These are phyloP conservation scores for Catonia carolina DNA, from an alignment of 2,888 invertebrate genomes.

Conservation along the genomic window DNA sequence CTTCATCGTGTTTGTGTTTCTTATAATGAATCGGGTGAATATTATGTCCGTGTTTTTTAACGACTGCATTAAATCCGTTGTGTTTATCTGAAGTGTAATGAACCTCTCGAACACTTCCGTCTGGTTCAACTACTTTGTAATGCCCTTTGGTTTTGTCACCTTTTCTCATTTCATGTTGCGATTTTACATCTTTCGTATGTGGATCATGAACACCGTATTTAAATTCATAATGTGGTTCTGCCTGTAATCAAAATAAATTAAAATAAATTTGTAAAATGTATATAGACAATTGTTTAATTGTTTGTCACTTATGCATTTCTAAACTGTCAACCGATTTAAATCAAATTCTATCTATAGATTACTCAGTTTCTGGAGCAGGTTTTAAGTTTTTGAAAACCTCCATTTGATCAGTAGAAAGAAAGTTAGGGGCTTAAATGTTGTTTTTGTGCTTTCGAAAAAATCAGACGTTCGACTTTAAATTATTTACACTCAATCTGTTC, in stretches of 20 bases:
- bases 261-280: not conserved
- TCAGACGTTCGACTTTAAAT: too few relatives aligned
- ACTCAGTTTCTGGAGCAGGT: too few relatives aligned
- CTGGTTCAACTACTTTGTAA: conserved; percentile 33
- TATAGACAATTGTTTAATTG: not conserved
- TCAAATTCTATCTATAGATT: too few relatives aligned
- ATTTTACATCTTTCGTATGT: conserved; percentile 30
- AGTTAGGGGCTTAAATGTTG: too few relatives aligned
- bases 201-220: conserved; percentile 31
- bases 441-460: too few relatives aligned
- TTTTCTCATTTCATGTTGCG: conserved; percentile 29
- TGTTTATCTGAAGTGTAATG: conserved; percentile 37
- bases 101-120: conserved; percentile 34
- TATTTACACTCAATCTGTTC: too few relatives aligned
- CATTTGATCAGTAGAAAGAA: too few relatives aligned
- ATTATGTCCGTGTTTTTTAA: conserved; percentile 33
- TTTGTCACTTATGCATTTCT: not conserved
- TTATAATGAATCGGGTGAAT: conserved; percentile 26
- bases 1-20: conserved; percentile 13
- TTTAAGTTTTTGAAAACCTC: too few relatives aligned
- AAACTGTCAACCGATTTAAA: too few relatives aligned
- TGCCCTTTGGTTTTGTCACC: conserved; percentile 29
- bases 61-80: conserved; percentile 37
- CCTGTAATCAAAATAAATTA: conserved; percentile 14
- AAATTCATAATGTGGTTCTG: conserved; percentile 29